A percentile compares a stretch with the other conserved stretches of the same genome.
phyloP scores from a whole-genome alignment of 2,888 invertebrate species.

The Sialis fuliginosa region DNA sequence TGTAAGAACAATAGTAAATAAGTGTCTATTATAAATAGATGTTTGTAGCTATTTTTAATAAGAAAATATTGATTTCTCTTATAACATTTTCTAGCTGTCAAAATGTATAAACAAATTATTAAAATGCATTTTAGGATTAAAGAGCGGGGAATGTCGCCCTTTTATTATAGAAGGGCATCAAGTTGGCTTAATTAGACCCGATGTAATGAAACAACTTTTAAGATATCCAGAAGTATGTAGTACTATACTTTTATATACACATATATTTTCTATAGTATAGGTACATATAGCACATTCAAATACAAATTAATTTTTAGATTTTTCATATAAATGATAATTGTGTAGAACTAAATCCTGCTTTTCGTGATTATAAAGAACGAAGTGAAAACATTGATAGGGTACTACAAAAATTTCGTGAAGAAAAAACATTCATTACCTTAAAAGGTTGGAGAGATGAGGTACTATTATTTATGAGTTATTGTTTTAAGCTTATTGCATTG shows the following conservation, averaged over 20 bases:
- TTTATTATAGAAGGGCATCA: slow-evolving; percentile 79
- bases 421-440: slow-evolving; percentile 61
- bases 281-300: background rate
- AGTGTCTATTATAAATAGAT: background rate
- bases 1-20: background rate
- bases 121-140: slow-evolving; percentile 38
- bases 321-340: slow-evolving; percentile 52
- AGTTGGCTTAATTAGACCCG: slow-evolving; percentile 72
- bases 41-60: slow-evolving; percentile 6
- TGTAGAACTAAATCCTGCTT: slow-evolving; percentile 74
- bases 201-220: slow-evolving; percentile 64
- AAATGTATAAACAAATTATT: background rate
- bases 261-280: background rate
- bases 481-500: no score
- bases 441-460: slow-evolving; percentile 92
- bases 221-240: slow-evolving; percentile 60
- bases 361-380: slow-evolving; percentile 69
- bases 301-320: slow-evolving; percentile 27
- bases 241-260: slow-evolving; percentile 1
- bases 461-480: slow-evolving; percentile 8
- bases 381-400: slow-evolving; percentile 63
- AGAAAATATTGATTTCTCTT: slow-evolving; percentile 12
- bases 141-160: slow-evolving; percentile 63
- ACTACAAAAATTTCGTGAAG: slow-evolving; percentile 53
- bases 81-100: background rate